Conservation (phyloP, 2,888 invertebrate genomes). For the Lasioglossum figueresi region DNA sequence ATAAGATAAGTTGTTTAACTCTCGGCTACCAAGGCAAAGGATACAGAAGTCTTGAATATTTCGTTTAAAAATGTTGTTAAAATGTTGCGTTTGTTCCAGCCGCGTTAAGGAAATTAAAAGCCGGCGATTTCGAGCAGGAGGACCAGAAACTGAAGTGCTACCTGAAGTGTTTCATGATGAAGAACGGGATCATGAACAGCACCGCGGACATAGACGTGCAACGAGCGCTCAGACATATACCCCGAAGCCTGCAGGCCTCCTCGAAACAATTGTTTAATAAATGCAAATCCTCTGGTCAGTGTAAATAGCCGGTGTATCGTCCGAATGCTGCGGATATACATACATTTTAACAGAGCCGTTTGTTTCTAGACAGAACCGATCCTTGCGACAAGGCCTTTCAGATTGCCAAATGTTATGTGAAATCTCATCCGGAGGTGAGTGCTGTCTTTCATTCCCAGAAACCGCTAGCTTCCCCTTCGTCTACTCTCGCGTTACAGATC, state of each 20-base stretch:
- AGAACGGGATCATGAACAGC: constrained; percentile 72
- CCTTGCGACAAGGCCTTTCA: constrained; percentile 77
- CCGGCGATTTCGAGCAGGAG: constrained; percentile 72
- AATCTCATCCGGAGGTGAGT: constrained; percentile 74
- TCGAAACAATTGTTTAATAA: constrained; percentile 68
- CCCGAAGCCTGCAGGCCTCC: constrained; percentile 68
- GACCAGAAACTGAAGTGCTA: constrained; percentile 78
- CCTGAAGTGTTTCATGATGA: constrained; percentile 76
- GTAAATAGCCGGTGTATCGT: neutral
- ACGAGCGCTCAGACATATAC: constrained; percentile 73
- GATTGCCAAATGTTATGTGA: constrained; percentile 76
- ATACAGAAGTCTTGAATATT: neutral
- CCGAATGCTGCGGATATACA: neutral
- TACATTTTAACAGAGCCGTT: neutral
- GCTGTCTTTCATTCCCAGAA: neutral
- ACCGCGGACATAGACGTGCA: constrained; percentile 74
- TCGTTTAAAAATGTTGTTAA: neutral
- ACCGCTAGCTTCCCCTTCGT: neutral
- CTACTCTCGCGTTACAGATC: constrained; percentile 62
- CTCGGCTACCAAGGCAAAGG: neutral
- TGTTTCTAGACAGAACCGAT: constrained; percentile 70
- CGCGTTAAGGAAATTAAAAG: constrained; percentile 72
- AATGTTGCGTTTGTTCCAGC: constrained; percentile 55
- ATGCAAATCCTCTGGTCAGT: constrained; percentile 76
- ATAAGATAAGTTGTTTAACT: too few species aligned